Conservation (phyloP, 2,113 vertebrate species). For the Genyomyrus donnyi region DNA sequence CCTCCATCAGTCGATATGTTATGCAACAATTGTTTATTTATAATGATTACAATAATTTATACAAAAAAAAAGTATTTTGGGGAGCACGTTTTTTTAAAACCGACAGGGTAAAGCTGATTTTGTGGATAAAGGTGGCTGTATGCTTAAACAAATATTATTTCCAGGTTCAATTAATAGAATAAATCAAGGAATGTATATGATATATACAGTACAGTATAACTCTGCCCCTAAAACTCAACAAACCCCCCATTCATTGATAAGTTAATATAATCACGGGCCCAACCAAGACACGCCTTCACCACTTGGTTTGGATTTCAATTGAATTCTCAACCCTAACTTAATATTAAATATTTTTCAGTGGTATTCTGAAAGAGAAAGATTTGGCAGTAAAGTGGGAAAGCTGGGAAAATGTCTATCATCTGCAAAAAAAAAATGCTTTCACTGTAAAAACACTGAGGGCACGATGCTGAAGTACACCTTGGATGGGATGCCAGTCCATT, state of each 20-base stretch:
- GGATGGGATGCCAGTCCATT: no score
- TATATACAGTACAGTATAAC: neutral
- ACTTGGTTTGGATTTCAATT: neutral
- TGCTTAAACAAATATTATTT: neutral
- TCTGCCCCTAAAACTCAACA: no score
- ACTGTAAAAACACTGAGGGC: neutral
- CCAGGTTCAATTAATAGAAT: neutral
- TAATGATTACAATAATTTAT: neutral
- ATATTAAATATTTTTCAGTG: neutral
- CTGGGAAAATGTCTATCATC: neutral
- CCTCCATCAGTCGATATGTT: constrained; percentile 17
- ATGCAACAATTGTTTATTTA: constrained; percentile 1
- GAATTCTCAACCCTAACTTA: neutral
- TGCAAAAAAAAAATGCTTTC: neutral
- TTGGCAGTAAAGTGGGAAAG: neutral
- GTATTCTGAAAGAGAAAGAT: neutral
- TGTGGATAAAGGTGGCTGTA: neutral
- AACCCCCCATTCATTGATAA: neutral
- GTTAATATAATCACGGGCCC: neutral
- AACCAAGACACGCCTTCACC: neutral
- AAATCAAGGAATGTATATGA: no score
- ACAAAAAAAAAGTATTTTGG: neutral
- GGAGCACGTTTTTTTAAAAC: neutral
- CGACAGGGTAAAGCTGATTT: neutral
- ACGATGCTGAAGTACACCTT: no score